Conservation (phyloP, 2,113 vertebrate genomes). For the Gobiocypris rarus region DNA sequence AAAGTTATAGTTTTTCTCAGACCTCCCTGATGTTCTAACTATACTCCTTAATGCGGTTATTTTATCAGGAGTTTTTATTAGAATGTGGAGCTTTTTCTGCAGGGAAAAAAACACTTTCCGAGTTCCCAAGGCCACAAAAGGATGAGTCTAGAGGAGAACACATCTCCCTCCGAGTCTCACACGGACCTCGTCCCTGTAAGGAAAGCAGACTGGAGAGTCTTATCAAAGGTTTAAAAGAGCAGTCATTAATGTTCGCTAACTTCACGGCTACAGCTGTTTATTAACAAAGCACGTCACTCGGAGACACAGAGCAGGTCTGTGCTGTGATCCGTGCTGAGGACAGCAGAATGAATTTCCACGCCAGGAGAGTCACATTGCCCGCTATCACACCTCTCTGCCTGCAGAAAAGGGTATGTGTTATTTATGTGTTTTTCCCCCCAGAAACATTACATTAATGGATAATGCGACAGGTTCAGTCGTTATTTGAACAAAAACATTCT, state of each 20-base stretch:
- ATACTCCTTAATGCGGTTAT: conserved; percentile 61
- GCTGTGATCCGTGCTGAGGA: conserved; percentile 15
- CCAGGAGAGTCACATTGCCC: conserved; percentile 90
- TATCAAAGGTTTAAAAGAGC: conserved; percentile 2
- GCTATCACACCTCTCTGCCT: conserved; percentile 87
- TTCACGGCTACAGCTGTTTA: conserved; percentile 1
- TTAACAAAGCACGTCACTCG: neutral
- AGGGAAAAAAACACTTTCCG: conserved; percentile 60
- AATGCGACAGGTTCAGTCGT: too few relatives aligned
- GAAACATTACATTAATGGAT: neutral
- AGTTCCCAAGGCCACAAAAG: conserved; percentile 87
- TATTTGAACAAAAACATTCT: neutral
- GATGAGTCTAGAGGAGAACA: conserved; percentile 78
- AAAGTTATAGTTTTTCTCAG: conserved; percentile 44
- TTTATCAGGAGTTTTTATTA: conserved; percentile 64
- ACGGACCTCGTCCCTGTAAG: conserved; percentile 62
- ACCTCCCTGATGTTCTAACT: conserved; percentile 54
- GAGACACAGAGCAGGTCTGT: neutral
- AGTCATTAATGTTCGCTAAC: neutral
- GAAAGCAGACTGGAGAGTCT: neutral
- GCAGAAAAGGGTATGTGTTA: conserved; percentile 85
- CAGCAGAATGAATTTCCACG: conserved; percentile 84
- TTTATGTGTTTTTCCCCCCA: neutral
- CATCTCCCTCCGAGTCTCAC: conserved; percentile 72
- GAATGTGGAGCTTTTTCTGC: conserved; percentile 61